A percentile compares a stretch with the other conserved stretches of the same genome.
These are phyloP conservation scores for Accipiter virgatus DNA, from an alignment of 2,113 vertebrate genomes.

Conservation along the genomic window DNA sequence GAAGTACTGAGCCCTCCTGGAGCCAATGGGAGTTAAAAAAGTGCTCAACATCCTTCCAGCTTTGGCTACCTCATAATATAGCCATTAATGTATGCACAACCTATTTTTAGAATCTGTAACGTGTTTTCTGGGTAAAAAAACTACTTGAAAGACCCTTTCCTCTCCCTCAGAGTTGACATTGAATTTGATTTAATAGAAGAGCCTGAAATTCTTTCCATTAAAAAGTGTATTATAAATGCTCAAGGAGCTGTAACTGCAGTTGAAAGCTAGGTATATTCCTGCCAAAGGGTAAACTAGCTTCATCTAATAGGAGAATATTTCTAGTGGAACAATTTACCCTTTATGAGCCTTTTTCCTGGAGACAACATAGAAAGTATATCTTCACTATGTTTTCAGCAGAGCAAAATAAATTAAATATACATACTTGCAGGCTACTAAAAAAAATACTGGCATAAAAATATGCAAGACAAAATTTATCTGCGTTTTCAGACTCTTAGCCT, in stretches of 20 bases:
- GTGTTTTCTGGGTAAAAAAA: not conserved
- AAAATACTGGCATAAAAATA: not conserved
- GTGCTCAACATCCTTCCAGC: not conserved
- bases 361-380: not conserved
- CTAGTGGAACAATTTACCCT: constrained; percentile 13
- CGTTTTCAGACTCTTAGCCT: not conserved
- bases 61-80: not conserved
- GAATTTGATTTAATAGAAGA: constrained; percentile 56
- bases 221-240: constrained; percentile 60
- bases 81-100: constrained; percentile 37
- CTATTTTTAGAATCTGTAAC: constrained; percentile 37
- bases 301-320: not conserved
- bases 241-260: constrained; percentile 43
- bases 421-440: not conserved
- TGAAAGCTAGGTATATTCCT: constrained; percentile 16
- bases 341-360: not conserved
- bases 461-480: not conserved
- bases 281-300: constrained; percentile 42
- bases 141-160: constrained; percentile 13
- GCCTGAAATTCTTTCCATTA: constrained; percentile 60
- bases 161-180: not conserved
- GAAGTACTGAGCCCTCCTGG: constrained; percentile 1
- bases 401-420: constrained; percentile 2
- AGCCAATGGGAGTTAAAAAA: not conserved
- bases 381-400: not conserved